A percentile compares a stretch with the other conserved stretches of the same genome.
Conservation (phyloP, 2,797 vertebrate genomes). For the Antrozous pallidus region DNA sequence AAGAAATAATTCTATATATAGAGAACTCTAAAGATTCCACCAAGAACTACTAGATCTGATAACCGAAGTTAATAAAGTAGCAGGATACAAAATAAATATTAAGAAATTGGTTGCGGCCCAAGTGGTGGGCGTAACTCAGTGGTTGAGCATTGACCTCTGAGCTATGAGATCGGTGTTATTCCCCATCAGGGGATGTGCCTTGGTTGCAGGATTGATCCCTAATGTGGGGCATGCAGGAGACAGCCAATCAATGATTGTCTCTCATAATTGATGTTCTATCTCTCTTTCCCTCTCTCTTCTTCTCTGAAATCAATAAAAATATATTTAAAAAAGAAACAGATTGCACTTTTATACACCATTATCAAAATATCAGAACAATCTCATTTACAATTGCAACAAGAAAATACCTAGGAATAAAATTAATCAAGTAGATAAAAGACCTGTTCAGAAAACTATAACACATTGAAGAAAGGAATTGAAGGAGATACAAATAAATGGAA, state of each 20-base stretch:
- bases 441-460: background rate
- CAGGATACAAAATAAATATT: background rate
- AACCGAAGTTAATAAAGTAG: background rate
- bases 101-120: background rate
- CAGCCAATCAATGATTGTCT: no score
- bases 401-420: background rate
- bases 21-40: background rate
- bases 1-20: background rate
- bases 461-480: background rate
- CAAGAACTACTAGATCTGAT: background rate
- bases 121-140: no score
- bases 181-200: no score
- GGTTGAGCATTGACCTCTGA: no score
- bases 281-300: no score
- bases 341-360: background rate
- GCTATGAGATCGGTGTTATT: no score
- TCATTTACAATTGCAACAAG: background rate
- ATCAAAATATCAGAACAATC: background rate
- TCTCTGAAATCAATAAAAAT: no score
- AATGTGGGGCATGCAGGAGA: no score
- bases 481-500: background rate
- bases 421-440: background rate
- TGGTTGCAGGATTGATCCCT: no score
- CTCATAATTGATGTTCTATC: no score
- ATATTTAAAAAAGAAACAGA: background rate